Evolutionary conservation across 2,113 vertebrate genomes (phyloP).

Genomic region (Nesoenas mayeri): DNA sequence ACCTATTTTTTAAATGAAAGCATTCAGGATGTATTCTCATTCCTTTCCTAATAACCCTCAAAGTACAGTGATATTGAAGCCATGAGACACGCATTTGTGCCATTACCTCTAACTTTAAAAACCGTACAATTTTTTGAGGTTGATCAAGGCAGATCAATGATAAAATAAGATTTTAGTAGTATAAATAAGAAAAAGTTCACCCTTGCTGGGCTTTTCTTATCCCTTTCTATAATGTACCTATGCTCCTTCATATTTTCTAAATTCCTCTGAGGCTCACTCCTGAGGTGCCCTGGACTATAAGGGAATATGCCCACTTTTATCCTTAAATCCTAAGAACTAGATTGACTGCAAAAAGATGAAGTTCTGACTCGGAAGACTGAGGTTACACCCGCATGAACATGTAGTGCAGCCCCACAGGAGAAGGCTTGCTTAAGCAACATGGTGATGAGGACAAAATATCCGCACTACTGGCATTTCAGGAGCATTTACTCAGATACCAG

Average conservation of each 20-base stretch:
- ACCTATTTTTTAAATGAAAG: background rate
- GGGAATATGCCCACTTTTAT: background rate
- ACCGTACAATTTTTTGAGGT: background rate
- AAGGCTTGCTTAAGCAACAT: background rate
- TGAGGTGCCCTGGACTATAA: background rate
- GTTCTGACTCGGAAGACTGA: background rate
- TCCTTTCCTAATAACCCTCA: background rate
- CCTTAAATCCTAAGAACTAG: background rate
- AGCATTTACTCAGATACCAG: background rate
- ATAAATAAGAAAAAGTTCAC: background rate
- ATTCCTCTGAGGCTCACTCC: background rate
- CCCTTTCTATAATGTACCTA: background rate
- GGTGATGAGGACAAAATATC: fast-evolving
- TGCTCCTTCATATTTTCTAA: background rate
- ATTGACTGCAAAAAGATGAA: background rate
- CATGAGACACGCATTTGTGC: background rate
- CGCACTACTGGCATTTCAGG: fast-evolving
- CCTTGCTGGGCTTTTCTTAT: background rate
- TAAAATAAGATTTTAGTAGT: background rate
- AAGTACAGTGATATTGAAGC: background rate
- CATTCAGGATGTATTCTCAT: background rate
- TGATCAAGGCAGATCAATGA: background rate
- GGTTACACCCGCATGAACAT: background rate
- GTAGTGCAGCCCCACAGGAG: fast-evolving
- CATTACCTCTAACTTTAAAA: background rate